phyloP scores from a whole-genome alignment of 2,797 vertebrate species.

The Periophthalmus magnuspinnatus region DNA sequence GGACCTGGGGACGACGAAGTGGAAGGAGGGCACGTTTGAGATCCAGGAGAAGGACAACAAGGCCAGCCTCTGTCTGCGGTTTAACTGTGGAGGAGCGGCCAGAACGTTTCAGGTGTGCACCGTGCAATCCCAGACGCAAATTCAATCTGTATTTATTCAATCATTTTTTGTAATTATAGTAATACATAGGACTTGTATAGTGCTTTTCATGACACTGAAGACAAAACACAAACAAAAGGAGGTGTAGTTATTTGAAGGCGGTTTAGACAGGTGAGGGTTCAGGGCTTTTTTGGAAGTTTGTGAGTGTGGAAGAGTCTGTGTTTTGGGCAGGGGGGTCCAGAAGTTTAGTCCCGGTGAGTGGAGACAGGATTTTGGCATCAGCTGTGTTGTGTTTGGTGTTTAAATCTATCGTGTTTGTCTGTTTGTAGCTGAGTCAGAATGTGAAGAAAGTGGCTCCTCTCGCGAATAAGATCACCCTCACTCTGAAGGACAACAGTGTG shows the following conservation, averaged over 20 bases:
- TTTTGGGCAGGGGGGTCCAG: no score
- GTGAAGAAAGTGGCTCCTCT: slow-evolving; percentile 86
- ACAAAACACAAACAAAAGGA: no score
- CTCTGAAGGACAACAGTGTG: slow-evolving; percentile 86
- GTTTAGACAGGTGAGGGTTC: no score
- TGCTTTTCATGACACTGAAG: no score
- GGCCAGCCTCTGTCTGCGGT: slow-evolving; percentile 86
- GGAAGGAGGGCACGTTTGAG: slow-evolving; percentile 96
- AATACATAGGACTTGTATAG: no score
- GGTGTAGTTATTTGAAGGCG: no score
- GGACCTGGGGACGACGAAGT: slow-evolving; percentile 89
- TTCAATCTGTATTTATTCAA: background rate
- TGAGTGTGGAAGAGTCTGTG: no score
- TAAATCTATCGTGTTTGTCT: slow-evolving; percentile 9
- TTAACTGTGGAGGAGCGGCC: slow-evolving; percentile 86
- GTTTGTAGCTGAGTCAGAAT: slow-evolving; percentile 88
- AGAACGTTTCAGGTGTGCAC: slow-evolving; percentile 88
- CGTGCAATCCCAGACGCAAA: background rate
- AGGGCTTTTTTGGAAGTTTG: no score
- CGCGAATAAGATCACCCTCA: slow-evolving; percentile 82
- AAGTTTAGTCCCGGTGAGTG: no score
- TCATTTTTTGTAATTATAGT: no score
- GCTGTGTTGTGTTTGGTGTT: background rate
- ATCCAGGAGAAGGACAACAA: slow-evolving; percentile 95
- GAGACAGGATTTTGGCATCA: no score